A percentile compares a stretch with the other conserved stretches of the same genome.
These are phyloP conservation scores for Metalampra italica DNA, from an alignment of 2,888 invertebrate genomes.

Conservation along the genomic window DNA sequence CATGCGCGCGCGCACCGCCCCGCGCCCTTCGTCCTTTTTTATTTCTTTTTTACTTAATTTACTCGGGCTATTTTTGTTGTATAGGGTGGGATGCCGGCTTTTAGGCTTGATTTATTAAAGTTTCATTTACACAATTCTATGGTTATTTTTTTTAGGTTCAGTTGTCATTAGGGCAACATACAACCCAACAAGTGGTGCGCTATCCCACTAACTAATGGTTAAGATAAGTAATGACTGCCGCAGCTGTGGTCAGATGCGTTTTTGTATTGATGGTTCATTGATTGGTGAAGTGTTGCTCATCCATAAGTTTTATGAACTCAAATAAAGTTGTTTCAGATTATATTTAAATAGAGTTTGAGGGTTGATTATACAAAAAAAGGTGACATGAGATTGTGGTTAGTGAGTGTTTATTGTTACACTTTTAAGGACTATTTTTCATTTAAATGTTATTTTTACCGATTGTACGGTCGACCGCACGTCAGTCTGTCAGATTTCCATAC, in stretches of 20 bases:
- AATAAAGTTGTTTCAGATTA: background rate
- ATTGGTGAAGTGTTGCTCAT: conserved; percentile 34
- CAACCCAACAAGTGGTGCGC: conserved; percentile 46
- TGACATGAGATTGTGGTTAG: too few species aligned
- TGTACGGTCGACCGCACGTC: too few species aligned
- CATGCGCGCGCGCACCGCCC: conserved; percentile 56
- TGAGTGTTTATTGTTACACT: too few species aligned
- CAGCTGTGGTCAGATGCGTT: conserved; percentile 42
- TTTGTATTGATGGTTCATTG: conserved; percentile 59
- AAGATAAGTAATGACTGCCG: conserved; percentile 58
- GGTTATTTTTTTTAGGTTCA: background rate
- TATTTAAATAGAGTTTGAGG: too few species aligned
- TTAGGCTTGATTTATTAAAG: conserved; percentile 55
- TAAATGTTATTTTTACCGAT: too few species aligned
- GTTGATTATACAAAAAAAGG: too few species aligned
- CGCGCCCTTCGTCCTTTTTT: conserved; percentile 56
- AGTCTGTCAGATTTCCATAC: too few species aligned
- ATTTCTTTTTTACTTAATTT: conserved; percentile 51
- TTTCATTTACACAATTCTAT: conserved; percentile 15
- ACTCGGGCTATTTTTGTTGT: conserved; percentile 51
- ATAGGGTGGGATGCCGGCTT: conserved; percentile 44
- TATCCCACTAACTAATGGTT: conserved; percentile 57
- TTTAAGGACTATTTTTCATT: too few species aligned
- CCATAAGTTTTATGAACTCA: background rate
- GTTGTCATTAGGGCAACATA: conserved; percentile 13